These are phyloP conservation scores for Cremastinae sp. DNA, from an alignment of 2,888 invertebrate species.

Conservation along the genomic window DNA sequence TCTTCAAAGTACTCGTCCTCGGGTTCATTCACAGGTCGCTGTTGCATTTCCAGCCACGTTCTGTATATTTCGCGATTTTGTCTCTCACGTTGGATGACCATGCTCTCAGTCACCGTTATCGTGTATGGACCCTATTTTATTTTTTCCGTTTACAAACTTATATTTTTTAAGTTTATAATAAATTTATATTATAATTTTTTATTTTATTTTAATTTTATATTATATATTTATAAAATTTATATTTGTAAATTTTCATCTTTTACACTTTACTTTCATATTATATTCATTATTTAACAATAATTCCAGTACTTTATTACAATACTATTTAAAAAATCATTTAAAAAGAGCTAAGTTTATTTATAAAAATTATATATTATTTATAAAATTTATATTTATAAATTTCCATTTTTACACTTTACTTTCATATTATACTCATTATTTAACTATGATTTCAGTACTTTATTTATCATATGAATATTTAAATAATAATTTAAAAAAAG, in stretches of 20 bases:
- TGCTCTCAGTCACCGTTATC: constrained; percentile 72
- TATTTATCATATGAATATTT: too few species aligned
- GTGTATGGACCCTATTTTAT: constrained; percentile 72
- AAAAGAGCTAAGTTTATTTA: too few species aligned
- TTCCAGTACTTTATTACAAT: too few species aligned
- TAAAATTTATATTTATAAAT: too few species aligned
- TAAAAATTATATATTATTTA: too few species aligned
- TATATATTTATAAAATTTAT: constrained; percentile 11
- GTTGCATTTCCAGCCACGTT: constrained; percentile 70
- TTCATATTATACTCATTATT: too few species aligned
- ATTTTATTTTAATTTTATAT: background rate
- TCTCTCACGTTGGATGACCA: constrained; percentile 72
- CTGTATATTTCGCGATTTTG: constrained; percentile 72
- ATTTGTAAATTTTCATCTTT: constrained; percentile 16
- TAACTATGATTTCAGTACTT: too few species aligned
- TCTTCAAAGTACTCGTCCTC: constrained; percentile 69
- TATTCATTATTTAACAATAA: too few species aligned
- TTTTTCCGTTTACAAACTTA: background rate
- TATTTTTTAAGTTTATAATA: background rate
- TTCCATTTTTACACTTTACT: too few species aligned
- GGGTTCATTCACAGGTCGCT: constrained; percentile 53
- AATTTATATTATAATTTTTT: background rate
- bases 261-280: too few species aligned
- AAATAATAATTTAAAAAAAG: too few species aligned
- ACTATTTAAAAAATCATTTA: too few species aligned